These are phyloP conservation scores for Thaleichthys pacificus DNA, from an alignment of 2,797 vertebrate species.

Conservation along the genomic window DNA sequence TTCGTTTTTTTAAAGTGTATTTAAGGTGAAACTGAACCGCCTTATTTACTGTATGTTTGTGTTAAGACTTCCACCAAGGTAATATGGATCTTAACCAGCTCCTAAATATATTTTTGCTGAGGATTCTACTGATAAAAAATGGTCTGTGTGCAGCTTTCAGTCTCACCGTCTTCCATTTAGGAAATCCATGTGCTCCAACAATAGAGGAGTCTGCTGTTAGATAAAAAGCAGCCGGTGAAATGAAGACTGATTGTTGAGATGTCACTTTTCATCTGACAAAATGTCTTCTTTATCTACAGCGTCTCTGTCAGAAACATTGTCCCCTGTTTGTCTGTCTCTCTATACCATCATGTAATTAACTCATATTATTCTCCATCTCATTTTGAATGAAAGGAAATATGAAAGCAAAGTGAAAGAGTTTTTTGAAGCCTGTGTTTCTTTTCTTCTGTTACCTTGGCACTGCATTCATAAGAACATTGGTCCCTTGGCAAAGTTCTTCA, in stretches of 20 bases:
- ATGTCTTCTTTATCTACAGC: constrained; percentile 26
- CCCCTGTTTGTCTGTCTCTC: constrained; percentile 14
- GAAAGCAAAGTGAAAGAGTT: constrained; percentile 21
- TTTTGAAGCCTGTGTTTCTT: constrained; percentile 19
- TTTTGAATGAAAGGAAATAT: constrained; percentile 16
- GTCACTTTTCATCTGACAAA: constrained; percentile 7
- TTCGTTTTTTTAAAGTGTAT: constrained; percentile 21
- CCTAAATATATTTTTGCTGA: neutral
- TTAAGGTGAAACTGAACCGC: neutral
- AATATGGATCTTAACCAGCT: constrained; percentile 22
- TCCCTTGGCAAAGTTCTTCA: constrained; percentile 36
- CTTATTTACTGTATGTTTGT: constrained; percentile 9
- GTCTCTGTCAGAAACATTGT: constrained; percentile 10
- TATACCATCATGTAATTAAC: constrained; percentile 22
- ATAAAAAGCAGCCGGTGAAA: constrained; percentile 14
- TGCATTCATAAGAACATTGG: constrained; percentile 41
- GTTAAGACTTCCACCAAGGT: constrained; percentile 15
- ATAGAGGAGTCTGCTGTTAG: neutral
- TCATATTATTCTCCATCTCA: constrained; percentile 4
- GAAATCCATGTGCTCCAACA: neutral
- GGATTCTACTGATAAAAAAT: neutral
- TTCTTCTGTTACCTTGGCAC: constrained; percentile 19
- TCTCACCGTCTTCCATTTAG: neutral
- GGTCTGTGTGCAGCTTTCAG: too few relatives aligned
- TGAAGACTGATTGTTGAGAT: constrained; percentile 22